Base-by-base conservation (phyloP, 92 coral and sea anemone genomes). In the Palythoa caribaeorum region DNA sequence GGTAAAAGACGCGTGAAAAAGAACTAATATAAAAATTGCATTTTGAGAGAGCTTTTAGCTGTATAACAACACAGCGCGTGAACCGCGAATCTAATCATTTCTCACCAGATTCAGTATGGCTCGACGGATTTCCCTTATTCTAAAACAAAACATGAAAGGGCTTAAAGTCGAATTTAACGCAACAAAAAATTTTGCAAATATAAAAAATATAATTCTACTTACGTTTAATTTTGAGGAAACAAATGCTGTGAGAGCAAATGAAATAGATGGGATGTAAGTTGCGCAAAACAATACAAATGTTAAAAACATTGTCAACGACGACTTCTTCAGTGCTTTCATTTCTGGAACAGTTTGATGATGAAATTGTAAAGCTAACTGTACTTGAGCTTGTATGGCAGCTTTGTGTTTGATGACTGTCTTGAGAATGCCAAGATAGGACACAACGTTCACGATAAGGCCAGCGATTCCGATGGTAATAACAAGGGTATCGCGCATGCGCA, bases 141-240 rank as follows among this genome's bases (percentile, higher is more conserved):
- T 21, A 48, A 76, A 76, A 10, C 80, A 76, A 48, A 76, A 76
- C 16, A 76, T 38, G 6, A 76, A 76, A 48, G 80, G 80, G 47
- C 47, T 76, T 48, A 76, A 76, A 51, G 63, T 51, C 3, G 80
- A 76, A 51, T 76, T 76, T 6, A 76, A 51, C 17, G 62, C 62
- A 76, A 76, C 80, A 10, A 48, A 50, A 76, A 76, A 51, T 14
- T 76, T 76, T 76, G 80, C 38, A 76, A 76, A 51, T 12, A 38
- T 51, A 51, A 38, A 76, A 76, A 76, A 76, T 51, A 76, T 76
- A n/a, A 38, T 76, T 76, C 80, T 76, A 51, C 37, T 51, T 51
- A 5, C 55, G 9, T 57, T 38, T 51, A 76, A 12, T 5, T 21
- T n/a, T 19, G 60, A 15, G 6, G 51, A 73, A 20, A 73, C 51